Conservation (phyloP, 2,888 invertebrate genomes). For the Orthosia cruda region DNA sequence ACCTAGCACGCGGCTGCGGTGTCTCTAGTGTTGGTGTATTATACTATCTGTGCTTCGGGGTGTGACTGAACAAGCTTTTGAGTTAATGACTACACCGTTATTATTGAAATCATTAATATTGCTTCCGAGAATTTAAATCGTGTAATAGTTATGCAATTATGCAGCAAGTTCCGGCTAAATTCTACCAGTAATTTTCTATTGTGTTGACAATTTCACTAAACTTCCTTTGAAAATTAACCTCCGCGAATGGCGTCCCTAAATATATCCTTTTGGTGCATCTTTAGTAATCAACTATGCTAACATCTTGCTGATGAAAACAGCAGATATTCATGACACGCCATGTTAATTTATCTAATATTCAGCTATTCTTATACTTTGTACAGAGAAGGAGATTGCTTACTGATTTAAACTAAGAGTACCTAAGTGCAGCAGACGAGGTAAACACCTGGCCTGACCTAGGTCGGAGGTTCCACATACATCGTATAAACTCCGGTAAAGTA, state of each 20-base stretch:
- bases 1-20: slow-evolving; percentile 2
- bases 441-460: slow-evolving; percentile 38
- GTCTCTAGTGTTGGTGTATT: too few relatives aligned
- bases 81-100: slow-evolving; percentile 18
- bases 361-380: not conserved
- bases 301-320: not conserved
- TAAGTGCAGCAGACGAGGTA: slow-evolving; percentile 14
- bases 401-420: not conserved
- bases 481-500: slow-evolving; percentile 21
- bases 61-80: slow-evolving; percentile 5
- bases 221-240: not conserved
- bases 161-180: not conserved
- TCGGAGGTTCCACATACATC: slow-evolving; percentile 15
- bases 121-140: not conserved
- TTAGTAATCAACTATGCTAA: not conserved
- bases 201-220: not conserved
- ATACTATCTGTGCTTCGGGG: not conserved
- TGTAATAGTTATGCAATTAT: not conserved
- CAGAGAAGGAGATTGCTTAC: not conserved
- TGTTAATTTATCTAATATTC: too few relatives aligned
- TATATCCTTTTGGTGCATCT: too few relatives aligned
- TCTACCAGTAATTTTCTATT: not conserved
- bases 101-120: slow-evolving; percentile 14
- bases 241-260: not conserved
- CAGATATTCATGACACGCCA: not conserved